Conservation (phyloP, 2,888 invertebrate species). For the Trachelus troglodyta region DNA sequence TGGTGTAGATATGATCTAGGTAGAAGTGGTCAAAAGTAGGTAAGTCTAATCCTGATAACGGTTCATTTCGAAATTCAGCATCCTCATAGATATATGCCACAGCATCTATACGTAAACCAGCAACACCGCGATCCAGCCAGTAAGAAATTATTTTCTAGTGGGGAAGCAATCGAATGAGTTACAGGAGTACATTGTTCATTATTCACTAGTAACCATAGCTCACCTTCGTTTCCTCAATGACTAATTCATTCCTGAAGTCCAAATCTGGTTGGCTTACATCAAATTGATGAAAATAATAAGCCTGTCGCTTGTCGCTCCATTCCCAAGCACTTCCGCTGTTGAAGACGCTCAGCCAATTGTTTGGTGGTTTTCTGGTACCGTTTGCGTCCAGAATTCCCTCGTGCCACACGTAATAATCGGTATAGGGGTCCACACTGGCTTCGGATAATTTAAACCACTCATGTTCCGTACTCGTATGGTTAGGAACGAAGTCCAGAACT, state of each 20-base stretch:
- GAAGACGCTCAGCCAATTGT: slow-evolving; percentile 69
- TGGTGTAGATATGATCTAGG: slow-evolving; percentile 73
- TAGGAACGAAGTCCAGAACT: slow-evolving; percentile 76
- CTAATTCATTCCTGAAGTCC: slow-evolving; percentile 2
- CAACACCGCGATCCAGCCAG: slow-evolving; percentile 87
- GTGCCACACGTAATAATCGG: slow-evolving; percentile 70
- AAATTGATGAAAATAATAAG: slow-evolving; percentile 18
- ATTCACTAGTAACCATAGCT: no score
- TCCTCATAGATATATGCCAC: slow-evolving; percentile 76
- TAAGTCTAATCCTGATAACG: slow-evolving; percentile 65
- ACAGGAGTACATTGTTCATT: no score
- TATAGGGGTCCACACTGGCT: slow-evolving; percentile 54
- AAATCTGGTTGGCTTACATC: slow-evolving; percentile 1
- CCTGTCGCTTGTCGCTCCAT: slow-evolving; percentile 48
- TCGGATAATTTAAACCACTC: slow-evolving; percentile 69
- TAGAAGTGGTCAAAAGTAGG: no score
- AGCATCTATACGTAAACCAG: slow-evolving; percentile 89
- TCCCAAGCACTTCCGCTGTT: slow-evolving; percentile 69
- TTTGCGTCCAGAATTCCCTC: slow-evolving; percentile 50
- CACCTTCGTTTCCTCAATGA: not conserved
- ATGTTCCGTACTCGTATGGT: slow-evolving; percentile 68
- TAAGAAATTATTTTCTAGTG: no score
- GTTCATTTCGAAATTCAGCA: slow-evolving; percentile 71
- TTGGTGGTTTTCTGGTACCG: slow-evolving; percentile 55
- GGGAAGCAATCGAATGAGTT: no score